These are phyloP conservation scores for Sander lucioperca DNA, from an alignment of 2,113 vertebrate species.

Conservation along the genomic window DNA sequence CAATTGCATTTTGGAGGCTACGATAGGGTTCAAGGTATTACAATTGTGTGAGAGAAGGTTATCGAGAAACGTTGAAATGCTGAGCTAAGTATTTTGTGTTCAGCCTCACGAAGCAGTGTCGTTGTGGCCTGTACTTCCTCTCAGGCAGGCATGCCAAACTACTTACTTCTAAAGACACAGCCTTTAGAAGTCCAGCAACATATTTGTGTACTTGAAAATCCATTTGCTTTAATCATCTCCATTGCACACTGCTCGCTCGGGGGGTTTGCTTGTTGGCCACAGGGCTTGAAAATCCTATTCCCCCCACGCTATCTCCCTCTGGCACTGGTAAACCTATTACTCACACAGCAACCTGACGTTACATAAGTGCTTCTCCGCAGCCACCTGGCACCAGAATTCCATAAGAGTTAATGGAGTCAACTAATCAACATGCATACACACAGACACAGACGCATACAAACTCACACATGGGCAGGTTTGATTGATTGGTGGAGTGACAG, in stretches of 20 bases:
- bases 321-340: constrained; percentile 71
- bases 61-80: constrained; percentile 48
- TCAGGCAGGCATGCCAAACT: background rate
- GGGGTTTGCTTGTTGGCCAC: constrained; percentile 50
- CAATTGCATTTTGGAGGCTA: constrained; percentile 31
- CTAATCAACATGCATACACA: constrained; percentile 65
- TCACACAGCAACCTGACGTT: constrained; percentile 67
- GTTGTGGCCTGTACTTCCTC: constrained; percentile 1
- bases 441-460: constrained; percentile 13
- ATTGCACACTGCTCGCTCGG: constrained; percentile 33
- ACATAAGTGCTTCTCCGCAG: constrained; percentile 65
- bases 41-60: constrained; percentile 32
- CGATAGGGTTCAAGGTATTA: constrained; percentile 34
- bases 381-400: constrained; percentile 54
- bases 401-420: constrained; percentile 74
- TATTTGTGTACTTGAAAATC: constrained; percentile 59
- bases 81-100: constrained; percentile 51
- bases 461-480: constrained; percentile 51
- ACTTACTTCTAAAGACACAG: constrained; percentile 18
- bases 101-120: constrained; percentile 22
- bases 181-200: constrained; percentile 26
- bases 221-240: constrained; percentile 59
- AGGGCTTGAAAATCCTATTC: constrained; percentile 62
- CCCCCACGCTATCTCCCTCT: constrained; percentile 38
- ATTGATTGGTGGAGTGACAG: constrained; percentile 74